phyloP scores from a whole-genome alignment of 2,888 invertebrate species.

The Trichopria drosophilae region DNA sequence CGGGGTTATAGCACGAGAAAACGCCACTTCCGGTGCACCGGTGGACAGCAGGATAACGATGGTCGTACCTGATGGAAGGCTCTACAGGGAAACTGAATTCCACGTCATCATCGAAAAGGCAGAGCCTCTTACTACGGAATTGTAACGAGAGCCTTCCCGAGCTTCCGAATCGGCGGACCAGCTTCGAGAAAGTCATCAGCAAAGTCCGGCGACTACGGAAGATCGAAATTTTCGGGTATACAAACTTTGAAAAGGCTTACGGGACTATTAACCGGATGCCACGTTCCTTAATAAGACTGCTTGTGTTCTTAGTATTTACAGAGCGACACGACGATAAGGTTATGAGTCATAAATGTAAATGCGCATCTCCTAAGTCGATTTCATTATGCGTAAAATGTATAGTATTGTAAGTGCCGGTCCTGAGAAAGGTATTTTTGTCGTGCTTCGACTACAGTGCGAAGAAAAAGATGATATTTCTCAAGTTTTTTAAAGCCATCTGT shows the following conservation, averaged over 20 bases:
- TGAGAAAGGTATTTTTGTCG: constrained; percentile 23
- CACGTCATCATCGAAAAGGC: constrained; percentile 84
- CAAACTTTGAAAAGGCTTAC: constrained; percentile 36
- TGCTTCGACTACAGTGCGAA: constrained; percentile 10
- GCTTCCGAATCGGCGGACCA: constrained; percentile 43
- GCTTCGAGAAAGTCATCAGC: no score
- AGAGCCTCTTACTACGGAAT: constrained; percentile 78
- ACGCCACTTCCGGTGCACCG: constrained; percentile 37
- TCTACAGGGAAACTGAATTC: constrained; percentile 83
- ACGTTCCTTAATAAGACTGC: no score
- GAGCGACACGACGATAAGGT: no score
- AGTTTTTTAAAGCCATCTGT: no score
- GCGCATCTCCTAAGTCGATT: no score
- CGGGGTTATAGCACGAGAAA: constrained; percentile 61
- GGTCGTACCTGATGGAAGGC: constrained; percentile 79
- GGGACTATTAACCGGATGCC: no score
- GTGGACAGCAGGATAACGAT: constrained; percentile 59
- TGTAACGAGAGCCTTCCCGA: constrained; percentile 60
- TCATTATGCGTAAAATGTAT: no score
- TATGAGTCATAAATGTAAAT: no score
- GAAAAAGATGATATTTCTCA: constrained; percentile 4
- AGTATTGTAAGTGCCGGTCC: no score
- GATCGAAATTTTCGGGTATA: constrained; percentile 39
- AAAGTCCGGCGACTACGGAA: constrained; percentile 11
- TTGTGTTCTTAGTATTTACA: no score